These are phyloP conservation scores for Neodiprion fabricii DNA, from an alignment of 1,140 invertebrate species.

Conservation along the genomic window DNA sequence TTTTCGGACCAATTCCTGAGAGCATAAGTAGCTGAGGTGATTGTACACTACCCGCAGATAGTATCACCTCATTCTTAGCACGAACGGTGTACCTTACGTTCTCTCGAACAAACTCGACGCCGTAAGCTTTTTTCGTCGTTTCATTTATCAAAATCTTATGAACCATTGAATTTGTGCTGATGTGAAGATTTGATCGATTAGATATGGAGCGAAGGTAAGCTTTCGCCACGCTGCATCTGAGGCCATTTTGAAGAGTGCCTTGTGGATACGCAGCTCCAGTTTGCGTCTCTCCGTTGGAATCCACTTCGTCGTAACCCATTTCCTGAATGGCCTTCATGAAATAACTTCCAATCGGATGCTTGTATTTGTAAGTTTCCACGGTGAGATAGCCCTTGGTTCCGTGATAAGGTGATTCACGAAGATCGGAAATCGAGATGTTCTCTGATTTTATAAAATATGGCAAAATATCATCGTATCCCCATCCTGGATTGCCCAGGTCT, in stretches of 20 bases:
- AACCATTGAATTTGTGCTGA: conserved; percentile 57
- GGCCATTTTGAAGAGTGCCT: conserved; percentile 44
- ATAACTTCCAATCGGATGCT: conserved; percentile 71
- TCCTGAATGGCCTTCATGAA: conserved; percentile 23
- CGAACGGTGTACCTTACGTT: conserved; percentile 44
- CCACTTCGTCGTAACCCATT: conserved; percentile 19
- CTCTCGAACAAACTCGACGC: conserved; percentile 57
- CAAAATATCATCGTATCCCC: conserved; percentile 79
- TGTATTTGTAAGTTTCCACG: conserved; percentile 77
- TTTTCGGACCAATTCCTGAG: conserved; percentile 69
- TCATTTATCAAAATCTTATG: conserved; percentile 40
- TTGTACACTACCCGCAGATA: conserved; percentile 67
- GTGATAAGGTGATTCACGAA: conserved; percentile 72
- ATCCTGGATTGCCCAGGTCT: conserved; percentile 62
- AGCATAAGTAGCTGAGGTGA: conserved; percentile 71
- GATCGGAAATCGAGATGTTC: conserved; percentile 73
- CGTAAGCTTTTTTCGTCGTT: conserved; percentile 46
- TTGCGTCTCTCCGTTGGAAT: conserved; percentile 22
- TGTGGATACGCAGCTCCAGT: conserved; percentile 26
- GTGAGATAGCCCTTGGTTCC: conserved; percentile 72
- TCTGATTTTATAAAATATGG: conserved; percentile 84
- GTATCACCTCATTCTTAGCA: conserved; percentile 66
- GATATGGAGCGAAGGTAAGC: conserved; percentile 59
- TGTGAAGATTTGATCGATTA: conserved; percentile 59
- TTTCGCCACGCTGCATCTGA: conserved; percentile 60